Evolutionary conservation across 1,140 invertebrate species (phyloP).

Genomic region (Euborellia annulipes): DNA sequence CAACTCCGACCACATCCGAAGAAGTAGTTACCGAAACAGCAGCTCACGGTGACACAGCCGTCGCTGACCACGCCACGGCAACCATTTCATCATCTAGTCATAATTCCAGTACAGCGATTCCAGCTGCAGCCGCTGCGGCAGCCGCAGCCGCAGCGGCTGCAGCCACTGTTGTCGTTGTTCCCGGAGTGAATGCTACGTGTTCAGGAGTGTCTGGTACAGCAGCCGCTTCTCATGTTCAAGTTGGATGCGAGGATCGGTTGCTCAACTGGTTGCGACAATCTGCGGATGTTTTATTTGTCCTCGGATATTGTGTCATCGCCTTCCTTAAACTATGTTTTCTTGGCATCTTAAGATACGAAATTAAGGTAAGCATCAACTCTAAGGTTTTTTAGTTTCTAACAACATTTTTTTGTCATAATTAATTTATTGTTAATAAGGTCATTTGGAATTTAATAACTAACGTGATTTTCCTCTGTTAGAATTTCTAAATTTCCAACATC

Average conservation of each 20-base stretch:
- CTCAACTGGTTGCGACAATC: constrained; percentile 57
- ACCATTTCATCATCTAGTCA: too few relatives aligned
- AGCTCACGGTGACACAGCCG: background rate
- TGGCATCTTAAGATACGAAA: constrained; percentile 49
- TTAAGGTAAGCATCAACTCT: constrained; percentile 23
- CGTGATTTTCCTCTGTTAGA: too few relatives aligned
- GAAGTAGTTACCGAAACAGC: background rate
- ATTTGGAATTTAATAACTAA: too few relatives aligned
- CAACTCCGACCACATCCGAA: background rate
- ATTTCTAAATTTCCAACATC: too few relatives aligned
- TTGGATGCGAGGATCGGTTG: constrained; percentile 48
- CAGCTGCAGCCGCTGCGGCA: constrained; percentile 1
- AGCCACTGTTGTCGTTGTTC: constrained; percentile 1
- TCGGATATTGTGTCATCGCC: constrained; percentile 78
- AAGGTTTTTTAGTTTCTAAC: too few relatives aligned
- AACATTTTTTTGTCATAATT: too few relatives aligned
- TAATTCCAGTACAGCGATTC: too few relatives aligned
- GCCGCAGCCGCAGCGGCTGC: constrained; percentile 8
- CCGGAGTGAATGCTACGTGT: background rate
- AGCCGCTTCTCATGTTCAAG: background rate
- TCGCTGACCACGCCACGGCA: constrained; percentile 2
- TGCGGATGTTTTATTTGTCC: constrained; percentile 63
- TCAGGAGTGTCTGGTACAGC: background rate
- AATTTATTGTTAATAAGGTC: too few relatives aligned
- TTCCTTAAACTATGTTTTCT: constrained; percentile 82